Conservation (phyloP, 2,888 invertebrate species). For the Lasius fuliginosus region DNA sequence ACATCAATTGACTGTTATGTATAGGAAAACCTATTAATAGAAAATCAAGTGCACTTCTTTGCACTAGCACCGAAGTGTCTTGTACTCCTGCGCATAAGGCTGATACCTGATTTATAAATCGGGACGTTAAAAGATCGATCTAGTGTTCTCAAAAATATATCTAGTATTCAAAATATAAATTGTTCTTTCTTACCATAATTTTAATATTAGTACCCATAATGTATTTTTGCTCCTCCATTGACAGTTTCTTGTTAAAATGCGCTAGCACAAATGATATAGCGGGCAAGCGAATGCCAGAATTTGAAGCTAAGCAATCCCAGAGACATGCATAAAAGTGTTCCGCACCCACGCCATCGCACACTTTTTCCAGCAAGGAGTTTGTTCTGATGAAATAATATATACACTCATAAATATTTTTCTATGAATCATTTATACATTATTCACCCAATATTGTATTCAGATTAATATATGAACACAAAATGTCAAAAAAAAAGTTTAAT, state of each 20-base stretch:
- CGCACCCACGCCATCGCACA: slow-evolving; percentile 92
- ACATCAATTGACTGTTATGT: slow-evolving; percentile 91
- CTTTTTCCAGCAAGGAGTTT: slow-evolving; percentile 89
- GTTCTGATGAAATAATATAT: slow-evolving; percentile 86
- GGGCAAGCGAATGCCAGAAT: slow-evolving; percentile 93
- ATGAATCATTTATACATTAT: neutral
- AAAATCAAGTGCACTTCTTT: slow-evolving; percentile 94
- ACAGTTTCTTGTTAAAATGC: slow-evolving; percentile 92
- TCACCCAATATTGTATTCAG: neutral
- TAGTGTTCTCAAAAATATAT: slow-evolving; percentile 11
- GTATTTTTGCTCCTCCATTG: slow-evolving; percentile 93
- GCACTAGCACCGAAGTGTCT: slow-evolving; percentile 93
- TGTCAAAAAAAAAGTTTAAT: neutral
- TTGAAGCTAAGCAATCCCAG: slow-evolving; percentile 95
- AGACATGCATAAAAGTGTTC: slow-evolving; percentile 94
- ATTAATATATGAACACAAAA: neutral
- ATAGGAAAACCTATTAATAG: slow-evolving; percentile 94
- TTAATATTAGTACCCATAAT: slow-evolving; percentile 95
- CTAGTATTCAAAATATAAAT: neutral
- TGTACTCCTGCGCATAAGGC: slow-evolving; percentile 93
- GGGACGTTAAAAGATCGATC: slow-evolving; percentile 27
- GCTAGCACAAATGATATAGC: slow-evolving; percentile 93
- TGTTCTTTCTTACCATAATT: slow-evolving; percentile 89
- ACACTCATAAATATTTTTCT: slow-evolving; percentile 21
- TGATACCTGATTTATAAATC: slow-evolving; percentile 87